A percentile compares a stretch with the other conserved stretches of the same genome.
Conservation (phyloP, 2,797 vertebrate species). For the Thalassophryne amazonica region DNA sequence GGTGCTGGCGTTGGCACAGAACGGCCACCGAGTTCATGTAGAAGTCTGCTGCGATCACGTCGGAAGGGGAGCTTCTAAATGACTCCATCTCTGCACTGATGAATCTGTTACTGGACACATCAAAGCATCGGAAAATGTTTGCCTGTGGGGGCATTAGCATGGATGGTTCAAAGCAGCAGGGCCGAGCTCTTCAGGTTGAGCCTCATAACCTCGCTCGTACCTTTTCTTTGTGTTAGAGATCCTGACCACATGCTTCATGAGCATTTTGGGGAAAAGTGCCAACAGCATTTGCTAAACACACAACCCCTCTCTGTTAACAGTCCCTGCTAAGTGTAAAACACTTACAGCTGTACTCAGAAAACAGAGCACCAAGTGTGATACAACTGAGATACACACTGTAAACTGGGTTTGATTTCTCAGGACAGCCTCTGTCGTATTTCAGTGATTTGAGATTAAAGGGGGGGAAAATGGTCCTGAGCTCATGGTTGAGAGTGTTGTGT, state of each 20-base stretch:
- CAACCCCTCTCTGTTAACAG: slow-evolving; percentile 18
- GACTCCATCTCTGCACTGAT: slow-evolving; percentile 45
- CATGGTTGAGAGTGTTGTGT: slow-evolving; percentile 16
- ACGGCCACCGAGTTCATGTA: slow-evolving; percentile 38
- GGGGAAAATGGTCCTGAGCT: no score
- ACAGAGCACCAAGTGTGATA: slow-evolving; percentile 23
- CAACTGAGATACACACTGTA: slow-evolving; percentile 17
- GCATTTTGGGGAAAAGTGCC: slow-evolving; percentile 21
- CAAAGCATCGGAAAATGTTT: slow-evolving; percentile 61
- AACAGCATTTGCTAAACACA: slow-evolving; percentile 30
- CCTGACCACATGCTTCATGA: slow-evolving; percentile 41
- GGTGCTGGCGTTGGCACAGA: slow-evolving; percentile 33
- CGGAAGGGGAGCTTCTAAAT: slow-evolving; percentile 55
- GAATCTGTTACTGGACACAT: slow-evolving; percentile 69
- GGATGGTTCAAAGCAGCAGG: slow-evolving; percentile 39
- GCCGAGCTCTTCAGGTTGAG: slow-evolving; percentile 41
- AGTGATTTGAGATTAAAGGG: no score
- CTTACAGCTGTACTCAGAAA: slow-evolving; percentile 11
- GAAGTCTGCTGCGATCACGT: slow-evolving; percentile 55
- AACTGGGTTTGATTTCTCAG: slow-evolving; percentile 2
- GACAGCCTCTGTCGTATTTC: no score
- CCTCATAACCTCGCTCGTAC: slow-evolving; percentile 18
- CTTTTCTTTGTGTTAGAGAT: slow-evolving; percentile 44
- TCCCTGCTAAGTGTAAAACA: slow-evolving; percentile 33
- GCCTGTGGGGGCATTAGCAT: slow-evolving; percentile 63